Base-by-base conservation (phyloP, 2,113 vertebrate genomes). In the Salvator merianae region DNA sequence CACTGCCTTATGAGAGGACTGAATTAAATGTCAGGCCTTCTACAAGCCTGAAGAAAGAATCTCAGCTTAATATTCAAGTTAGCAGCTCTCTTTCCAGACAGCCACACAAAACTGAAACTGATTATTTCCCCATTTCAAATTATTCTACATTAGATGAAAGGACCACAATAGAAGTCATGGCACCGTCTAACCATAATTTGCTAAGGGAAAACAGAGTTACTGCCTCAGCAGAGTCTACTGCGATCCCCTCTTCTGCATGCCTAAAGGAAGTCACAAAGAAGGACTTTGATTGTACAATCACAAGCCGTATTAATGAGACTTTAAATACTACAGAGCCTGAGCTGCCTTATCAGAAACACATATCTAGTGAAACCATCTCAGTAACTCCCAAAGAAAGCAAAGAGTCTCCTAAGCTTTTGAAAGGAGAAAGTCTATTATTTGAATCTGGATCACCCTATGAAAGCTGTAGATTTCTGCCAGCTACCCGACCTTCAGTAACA, bases 1-100 rank as follows among this genome's bases (percentile, higher is more conserved):
- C 81, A 2, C 50, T 73, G 0, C 77, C 10, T 70, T 77, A 71
- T 43, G 87, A 94, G 82, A 80, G 91, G 0, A 94, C 90, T 7
- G 93, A 94, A 88, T 87, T 94, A 20, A 20, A 30, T 53, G 47
- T 93, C 77, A 86, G 90, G 0, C 84, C 90, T 0, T 66, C 1
- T 0, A 28, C 77, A 0, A 10, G 1, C 0, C 16, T 79, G 0
- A 85, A 88, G 71, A 87, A 77, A 8, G 93, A 94, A 77, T 89
- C 74, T 28, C 93, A 94, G 24, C 90, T 94, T 16, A 90, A 94
- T 0, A 86, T 94, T 76, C 84, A 90, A 79, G 84, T 94, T 32
- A 87, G 83, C 43, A 91, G 91, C 47, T 88, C 28, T 18, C 55
- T n/a, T 7, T 77, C 77, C 75, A 87, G 73, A 40, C 75, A 78